Evolutionary conservation across 1,140 invertebrate genomes (phyloP).

Genomic region (Atta texana): DNA sequence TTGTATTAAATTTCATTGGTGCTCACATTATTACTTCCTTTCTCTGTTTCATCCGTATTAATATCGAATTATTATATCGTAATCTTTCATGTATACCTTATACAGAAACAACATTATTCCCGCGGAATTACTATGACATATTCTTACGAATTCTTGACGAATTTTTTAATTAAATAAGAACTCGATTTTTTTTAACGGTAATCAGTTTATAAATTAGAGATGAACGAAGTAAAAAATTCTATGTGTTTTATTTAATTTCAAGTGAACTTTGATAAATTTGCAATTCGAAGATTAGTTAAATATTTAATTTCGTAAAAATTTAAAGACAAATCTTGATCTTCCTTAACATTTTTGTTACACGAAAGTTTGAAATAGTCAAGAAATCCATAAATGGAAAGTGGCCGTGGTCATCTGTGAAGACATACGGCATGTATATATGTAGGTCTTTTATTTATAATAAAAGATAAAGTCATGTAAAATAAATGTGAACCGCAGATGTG

Average conservation of each 20-base stretch:
- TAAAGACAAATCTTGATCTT: background rate
- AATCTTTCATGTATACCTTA: background rate
- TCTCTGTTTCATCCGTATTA: conserved; percentile 10
- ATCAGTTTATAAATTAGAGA: background rate
- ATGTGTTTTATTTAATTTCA: background rate
- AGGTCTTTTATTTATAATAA: conserved; percentile 45
- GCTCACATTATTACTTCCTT: conserved; percentile 22
- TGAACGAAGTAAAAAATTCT: background rate
- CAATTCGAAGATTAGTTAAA: background rate
- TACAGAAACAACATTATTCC: background rate
- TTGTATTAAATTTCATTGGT: conserved; percentile 50
- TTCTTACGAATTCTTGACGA: background rate
- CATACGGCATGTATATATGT: background rate
- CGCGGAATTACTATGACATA: background rate
- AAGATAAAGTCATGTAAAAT: conserved; percentile 40
- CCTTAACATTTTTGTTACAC: background rate
- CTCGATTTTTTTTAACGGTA: background rate
- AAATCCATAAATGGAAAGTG: conserved; percentile 4
- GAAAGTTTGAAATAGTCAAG: background rate
- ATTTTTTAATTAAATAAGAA: background rate
- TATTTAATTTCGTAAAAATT: background rate
- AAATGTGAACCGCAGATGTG: conserved; percentile 47
- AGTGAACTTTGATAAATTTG: background rate
- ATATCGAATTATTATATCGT: conserved; percentile 28
- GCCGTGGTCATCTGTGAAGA: background rate